phyloP scores from a whole-genome alignment of 2,888 invertebrate species.

The Trissolcus brochymenae region DNA sequence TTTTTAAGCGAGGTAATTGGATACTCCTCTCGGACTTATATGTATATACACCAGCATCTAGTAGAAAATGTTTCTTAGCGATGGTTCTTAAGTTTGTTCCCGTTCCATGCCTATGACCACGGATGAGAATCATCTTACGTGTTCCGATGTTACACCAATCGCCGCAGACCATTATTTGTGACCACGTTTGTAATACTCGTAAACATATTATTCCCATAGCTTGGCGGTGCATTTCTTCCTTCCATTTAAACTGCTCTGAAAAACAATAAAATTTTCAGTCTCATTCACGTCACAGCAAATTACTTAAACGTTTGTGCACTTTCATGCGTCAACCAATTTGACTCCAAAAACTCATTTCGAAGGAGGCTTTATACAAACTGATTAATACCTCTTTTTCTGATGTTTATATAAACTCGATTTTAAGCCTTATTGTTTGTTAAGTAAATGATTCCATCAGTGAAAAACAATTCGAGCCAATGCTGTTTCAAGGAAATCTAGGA shows the following conservation, averaged over 20 bases:
- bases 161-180: constrained; percentile 32
- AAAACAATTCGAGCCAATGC: too few relatives aligned
- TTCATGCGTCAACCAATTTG: too few relatives aligned
- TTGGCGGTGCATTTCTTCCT: too few relatives aligned
- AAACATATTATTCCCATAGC: constrained; percentile 10
- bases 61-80: constrained; percentile 33
- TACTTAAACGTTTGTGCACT: too few relatives aligned
- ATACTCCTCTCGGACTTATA: constrained; percentile 28
- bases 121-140: constrained; percentile 46
- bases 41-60: constrained; percentile 10
- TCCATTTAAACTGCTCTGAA: too few relatives aligned
- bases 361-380: too few relatives aligned
- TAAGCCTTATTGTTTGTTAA: too few relatives aligned
- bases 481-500: too few relatives aligned
- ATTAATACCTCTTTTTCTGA: neutral
- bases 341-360: too few relatives aligned
- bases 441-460: too few relatives aligned
- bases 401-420: neutral
- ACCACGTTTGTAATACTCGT: constrained; percentile 26
- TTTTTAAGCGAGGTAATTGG: constrained; percentile 38
- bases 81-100: constrained; percentile 42
- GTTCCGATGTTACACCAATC: constrained; percentile 23
- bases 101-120: constrained; percentile 50
- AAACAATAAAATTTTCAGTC: too few relatives aligned
- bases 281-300: too few relatives aligned